These are phyloP conservation scores for Petrosia ficiformis DNA, from an alignment of 37 sponge, comb jelly and placozoan genomes.

Conservation along the genomic window DNA sequence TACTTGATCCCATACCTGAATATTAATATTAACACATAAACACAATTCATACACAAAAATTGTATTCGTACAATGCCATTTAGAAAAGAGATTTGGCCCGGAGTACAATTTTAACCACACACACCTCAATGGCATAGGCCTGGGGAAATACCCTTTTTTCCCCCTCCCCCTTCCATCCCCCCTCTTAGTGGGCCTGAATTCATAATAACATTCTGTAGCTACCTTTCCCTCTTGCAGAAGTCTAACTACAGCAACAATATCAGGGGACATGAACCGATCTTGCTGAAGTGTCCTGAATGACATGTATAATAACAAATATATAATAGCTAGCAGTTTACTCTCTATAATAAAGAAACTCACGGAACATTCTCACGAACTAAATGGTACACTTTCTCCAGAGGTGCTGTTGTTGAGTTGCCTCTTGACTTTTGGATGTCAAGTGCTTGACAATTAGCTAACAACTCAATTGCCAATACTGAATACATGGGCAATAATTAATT, in stretches of 20 bases:
- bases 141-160: no score
- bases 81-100: no score
- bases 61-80: no score
- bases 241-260: conserved; percentile 25
- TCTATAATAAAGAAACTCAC: no score
- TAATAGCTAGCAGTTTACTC: background rate
- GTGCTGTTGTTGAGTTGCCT: conserved; percentile 57
- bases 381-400: conserved; percentile 69
- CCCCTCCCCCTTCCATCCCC: no score
- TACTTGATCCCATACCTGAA: no score
- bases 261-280: conserved; percentile 60
- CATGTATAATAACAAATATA: background rate
- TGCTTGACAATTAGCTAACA: conserved; percentile 90
- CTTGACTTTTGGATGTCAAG: conserved; percentile 67
- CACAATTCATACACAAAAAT: no score
- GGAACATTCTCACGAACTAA: conserved; percentile 50
- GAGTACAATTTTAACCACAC: no score
- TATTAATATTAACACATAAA: no score
- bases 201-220: no score
- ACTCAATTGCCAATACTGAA: conserved; percentile 82
- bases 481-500: background rate
- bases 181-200: no score
- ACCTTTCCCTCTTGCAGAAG: conserved; percentile 2
- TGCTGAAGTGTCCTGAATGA: conserved; percentile 25
- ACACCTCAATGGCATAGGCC: no score